Base-by-base conservation (phyloP, 1,140 invertebrate species). In the Tetramorium parvispinum region DNA sequence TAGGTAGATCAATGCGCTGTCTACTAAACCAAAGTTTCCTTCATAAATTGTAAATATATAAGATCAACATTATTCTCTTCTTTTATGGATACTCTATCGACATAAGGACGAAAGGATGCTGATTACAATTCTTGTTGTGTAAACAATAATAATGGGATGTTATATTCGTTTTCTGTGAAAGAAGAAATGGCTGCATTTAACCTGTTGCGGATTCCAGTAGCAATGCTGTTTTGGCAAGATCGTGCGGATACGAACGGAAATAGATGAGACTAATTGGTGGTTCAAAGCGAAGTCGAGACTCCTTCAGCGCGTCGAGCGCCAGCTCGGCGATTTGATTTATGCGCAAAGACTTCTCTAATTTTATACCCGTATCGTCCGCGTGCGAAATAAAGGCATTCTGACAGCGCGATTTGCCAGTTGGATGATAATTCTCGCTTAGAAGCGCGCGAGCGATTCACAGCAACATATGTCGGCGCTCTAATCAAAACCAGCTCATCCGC, bases 181-280 rank as follows among this genome's bases (percentile, higher is more conserved):
- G 3, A 32, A 32, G 32, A 32, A 32, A 32, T 32, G 32, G 32
- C 3, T 32, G 32, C 32, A 32, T 32, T 32, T 32, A 32, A 32
- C 32, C 32, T 49, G 43, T 37, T 11, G 7, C 0, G 49, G 8
- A 40, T 3, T 81, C 13, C 16, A 55, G 27, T 51, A 51, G 78
- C 63, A 57, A 73, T 68, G 46, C 77, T 55, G 63, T 61, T 82
- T 43, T 51, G 43, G 37, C 78, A 61, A 85, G 55, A 77, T 32
- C 46, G 40, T n/a, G 11, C 59, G 55, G 21, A 65, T 49, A 55
- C 11, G n/a, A 81, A 65, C 24, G 21, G 24, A 85, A 81, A 65
- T 81, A 81, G 49, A 85, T 61, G 61, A 85, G 78, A 43, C 63
- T 70, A 81, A 81, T 77, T 77, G 75, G 55, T 78, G 65, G 43